Base-by-base conservation (phyloP, 2,888 invertebrate genomes). In the Enchytraeus crypticus region DNA sequence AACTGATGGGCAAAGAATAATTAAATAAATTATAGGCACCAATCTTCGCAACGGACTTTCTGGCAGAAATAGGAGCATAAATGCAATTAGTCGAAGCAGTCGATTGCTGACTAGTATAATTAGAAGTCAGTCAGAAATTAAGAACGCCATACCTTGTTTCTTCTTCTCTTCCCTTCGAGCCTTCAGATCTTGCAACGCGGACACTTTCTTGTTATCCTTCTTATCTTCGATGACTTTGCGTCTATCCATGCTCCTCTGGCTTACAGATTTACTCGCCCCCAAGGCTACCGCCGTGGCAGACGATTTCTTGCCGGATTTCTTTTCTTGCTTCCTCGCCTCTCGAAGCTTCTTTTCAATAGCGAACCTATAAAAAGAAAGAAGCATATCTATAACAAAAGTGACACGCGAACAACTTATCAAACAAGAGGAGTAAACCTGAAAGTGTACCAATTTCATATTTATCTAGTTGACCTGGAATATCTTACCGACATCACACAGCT, bases 271-370 rank as follows among this genome's bases (percentile, higher is more conserved):
- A 21, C n/a, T 49, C 5, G 8, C 32, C 1, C 27, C 59, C 8
- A 34, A 62, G 56, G 8, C 65, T 4, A 71, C 59, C 27, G 23
- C 23, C 14, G 51, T 49, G n/a, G 30, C 38, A 14, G 38, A 51
- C 14, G 63, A 60, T 18, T 62, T 62, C 56, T 80, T 81, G 64
- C 81, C 81, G 60, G 82, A 81, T 72, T 84, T 85, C 61, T 79
- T 77, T 64, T 89, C 89, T 55, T 87, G 85, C 70, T 86, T 88
- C 69, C 87, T 87, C 0, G 90, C 92, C 66, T 90, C 83, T 29
- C 90, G 85, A 1, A 96, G 81, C 76, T 95, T 95, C 64, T 92
- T 87, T 75, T 96, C 93, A 61, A 96, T 95, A 79, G 96, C 95
- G 85, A 93, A 86, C 87, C 88, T 85, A 1, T 91, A 34, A 56